Evolutionary conservation across 2,888 invertebrate species (phyloP).

Genomic region (Drosophila niveifrons): DNA sequence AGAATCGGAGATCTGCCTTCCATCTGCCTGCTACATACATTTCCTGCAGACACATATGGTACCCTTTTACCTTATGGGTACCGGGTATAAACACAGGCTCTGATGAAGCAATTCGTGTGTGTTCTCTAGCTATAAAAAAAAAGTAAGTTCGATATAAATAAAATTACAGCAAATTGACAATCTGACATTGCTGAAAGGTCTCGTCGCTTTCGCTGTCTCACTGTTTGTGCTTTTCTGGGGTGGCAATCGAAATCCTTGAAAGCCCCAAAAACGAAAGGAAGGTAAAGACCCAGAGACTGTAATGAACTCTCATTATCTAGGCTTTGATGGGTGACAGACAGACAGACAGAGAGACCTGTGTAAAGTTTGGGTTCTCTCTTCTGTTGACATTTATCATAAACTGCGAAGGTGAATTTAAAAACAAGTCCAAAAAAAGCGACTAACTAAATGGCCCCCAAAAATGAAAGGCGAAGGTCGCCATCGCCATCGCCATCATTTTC

Average conservation of each 20-base stretch:
- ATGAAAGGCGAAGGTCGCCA: conserved; percentile 7
- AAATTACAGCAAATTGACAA: conserved; percentile 24
- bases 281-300: not conserved
- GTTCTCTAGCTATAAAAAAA: not conserved
- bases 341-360: not conserved
- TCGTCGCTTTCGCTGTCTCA: not conserved
- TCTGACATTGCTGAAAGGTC: conserved; percentile 11
- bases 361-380: not conserved
- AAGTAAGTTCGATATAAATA: conserved; percentile 23
- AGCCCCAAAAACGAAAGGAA: not conserved
- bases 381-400: conserved; percentile 29
- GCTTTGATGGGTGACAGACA: conserved; percentile 12
- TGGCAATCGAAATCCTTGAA: conserved; percentile 3
- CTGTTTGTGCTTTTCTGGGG: not conserved
- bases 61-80: too few species aligned
- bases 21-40: too few species aligned
- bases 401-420: conserved; percentile 13
- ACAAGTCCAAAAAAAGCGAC: not conserved
- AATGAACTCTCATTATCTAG: conserved; percentile 27
- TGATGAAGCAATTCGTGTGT: conserved; percentile 16
- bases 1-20: too few species aligned
- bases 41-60: too few species aligned
- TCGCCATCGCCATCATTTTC: not conserved
- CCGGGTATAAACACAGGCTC: not conserved
- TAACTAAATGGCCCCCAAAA: conserved; percentile 6